A percentile compares a stretch with the other conserved stretches of the same genome.
Evolutionary conservation across 2,113 vertebrate species (phyloP).

Genomic region (Ochotona princeps): DNA sequence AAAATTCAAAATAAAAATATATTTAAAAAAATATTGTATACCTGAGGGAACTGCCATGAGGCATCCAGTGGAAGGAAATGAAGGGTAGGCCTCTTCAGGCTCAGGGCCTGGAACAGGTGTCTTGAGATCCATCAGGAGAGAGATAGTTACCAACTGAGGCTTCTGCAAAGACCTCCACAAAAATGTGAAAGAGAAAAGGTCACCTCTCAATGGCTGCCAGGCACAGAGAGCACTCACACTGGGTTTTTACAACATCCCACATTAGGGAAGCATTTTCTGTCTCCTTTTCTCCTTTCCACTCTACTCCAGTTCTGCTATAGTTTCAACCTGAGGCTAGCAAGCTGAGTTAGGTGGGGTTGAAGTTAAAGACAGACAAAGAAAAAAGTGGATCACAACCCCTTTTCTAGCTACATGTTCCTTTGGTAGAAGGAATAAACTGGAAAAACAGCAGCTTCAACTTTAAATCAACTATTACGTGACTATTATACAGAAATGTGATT

Average conservation of each 20-base stretch:
- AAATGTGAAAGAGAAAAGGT: background rate
- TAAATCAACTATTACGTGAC: background rate
- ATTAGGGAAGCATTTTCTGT: background rate
- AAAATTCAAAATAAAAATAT: too few relatives aligned
- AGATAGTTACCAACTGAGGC: background rate
- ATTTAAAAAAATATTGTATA: too few relatives aligned
- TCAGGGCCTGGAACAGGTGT: too few relatives aligned
- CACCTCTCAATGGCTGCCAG: background rate
- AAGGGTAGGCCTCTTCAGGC: background rate
- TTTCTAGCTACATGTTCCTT: background rate
- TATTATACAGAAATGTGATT: background rate
- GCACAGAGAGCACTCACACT: background rate
- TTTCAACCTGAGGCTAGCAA: background rate
- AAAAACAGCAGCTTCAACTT: background rate
- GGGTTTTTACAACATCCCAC: background rate
- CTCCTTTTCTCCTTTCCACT: background rate
- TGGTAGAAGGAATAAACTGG: background rate
- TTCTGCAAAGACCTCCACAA: background rate
- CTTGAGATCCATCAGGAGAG: background rate
- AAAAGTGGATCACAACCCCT: too few relatives aligned
- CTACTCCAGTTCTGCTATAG: background rate
- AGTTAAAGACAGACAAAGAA: background rate
- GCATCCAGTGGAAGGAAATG: background rate
- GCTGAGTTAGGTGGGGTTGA: background rate
- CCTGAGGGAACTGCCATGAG: rapidly evolving